Percentiles rank a stretch among this genome's conserved stretches.
Conservation (phyloP, 1,140 invertebrate species). For the Drosophila littoralis region DNA sequence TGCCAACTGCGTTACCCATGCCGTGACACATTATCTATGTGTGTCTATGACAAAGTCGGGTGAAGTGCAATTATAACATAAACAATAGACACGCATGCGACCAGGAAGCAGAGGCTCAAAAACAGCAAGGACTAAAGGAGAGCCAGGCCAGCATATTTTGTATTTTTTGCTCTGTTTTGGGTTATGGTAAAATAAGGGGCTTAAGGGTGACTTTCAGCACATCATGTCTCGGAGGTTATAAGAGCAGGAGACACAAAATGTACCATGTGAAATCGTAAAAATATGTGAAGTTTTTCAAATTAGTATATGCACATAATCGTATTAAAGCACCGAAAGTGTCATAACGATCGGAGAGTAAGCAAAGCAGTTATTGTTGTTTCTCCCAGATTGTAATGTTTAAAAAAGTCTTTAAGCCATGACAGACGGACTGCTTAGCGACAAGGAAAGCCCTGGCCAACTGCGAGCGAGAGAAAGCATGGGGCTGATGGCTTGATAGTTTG, state of each 20-base stretch:
- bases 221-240: too few relatives aligned
- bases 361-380: too few relatives aligned
- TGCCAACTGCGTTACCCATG: slow-evolving; percentile 17
- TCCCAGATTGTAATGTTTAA: slow-evolving; percentile 30
- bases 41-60: slow-evolving; percentile 28
- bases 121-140: background rate
- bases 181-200: too few relatives aligned
- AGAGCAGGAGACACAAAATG: too few relatives aligned
- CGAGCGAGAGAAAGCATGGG: background rate
- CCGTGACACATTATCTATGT: slow-evolving; percentile 9
- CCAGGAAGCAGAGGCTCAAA: background rate
- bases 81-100: slow-evolving; percentile 39
- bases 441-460: background rate
- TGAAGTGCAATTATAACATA: slow-evolving; percentile 21
- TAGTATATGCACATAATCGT: too few relatives aligned
- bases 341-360: too few relatives aligned
- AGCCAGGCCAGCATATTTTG: slow-evolving; percentile 7
- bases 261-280: too few relatives aligned
- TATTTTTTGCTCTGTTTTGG: background rate
- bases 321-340: too few relatives aligned
- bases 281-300: too few relatives aligned
- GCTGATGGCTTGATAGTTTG: background rate
- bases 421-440: background rate
- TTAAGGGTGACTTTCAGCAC: too few relatives aligned
- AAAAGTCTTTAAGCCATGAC: slow-evolving; percentile 56